These are phyloP conservation scores for Opisthocomus hoazin DNA, from an alignment of 2,113 vertebrate species.

Conservation along the genomic window DNA sequence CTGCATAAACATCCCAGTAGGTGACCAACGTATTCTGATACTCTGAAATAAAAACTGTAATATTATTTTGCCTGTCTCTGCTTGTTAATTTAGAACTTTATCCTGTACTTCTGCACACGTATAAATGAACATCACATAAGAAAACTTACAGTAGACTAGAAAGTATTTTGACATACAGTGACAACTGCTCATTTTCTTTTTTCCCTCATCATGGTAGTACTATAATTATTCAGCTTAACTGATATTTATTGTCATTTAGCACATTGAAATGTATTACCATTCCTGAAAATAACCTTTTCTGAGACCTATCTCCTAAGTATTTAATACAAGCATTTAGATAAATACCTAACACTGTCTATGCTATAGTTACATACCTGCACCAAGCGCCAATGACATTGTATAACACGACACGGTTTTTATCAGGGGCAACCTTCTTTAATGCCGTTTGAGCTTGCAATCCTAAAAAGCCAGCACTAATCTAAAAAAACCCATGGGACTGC, in stretches of 20 bases:
- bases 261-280: background rate
- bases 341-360: accelerated
- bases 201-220: background rate
- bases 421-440: conserved; percentile 42
- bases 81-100: background rate
- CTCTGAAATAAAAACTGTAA: background rate
- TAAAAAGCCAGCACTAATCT: conserved; percentile 67
- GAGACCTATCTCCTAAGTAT: background rate
- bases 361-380: background rate
- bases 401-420: conserved; percentile 30
- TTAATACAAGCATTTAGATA: background rate
- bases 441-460: conserved; percentile 38
- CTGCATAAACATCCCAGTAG: background rate
- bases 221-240: background rate
- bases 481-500: conserved; percentile 15
- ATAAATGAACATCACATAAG: background rate
- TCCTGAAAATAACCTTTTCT: background rate
- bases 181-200: background rate
- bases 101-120: background rate
- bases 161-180: background rate
- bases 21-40: background rate
- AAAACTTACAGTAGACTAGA: background rate
- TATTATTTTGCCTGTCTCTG: background rate
- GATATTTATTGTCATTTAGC: background rate
- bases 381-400: conserved; percentile 4